Percentiles rank a stretch among this genome's conserved stretches.
These are phyloP conservation scores for Imbricaverruca yamaguchii DNA, from an alignment of 2,888 invertebrate genomes.

Conservation along the genomic window DNA sequence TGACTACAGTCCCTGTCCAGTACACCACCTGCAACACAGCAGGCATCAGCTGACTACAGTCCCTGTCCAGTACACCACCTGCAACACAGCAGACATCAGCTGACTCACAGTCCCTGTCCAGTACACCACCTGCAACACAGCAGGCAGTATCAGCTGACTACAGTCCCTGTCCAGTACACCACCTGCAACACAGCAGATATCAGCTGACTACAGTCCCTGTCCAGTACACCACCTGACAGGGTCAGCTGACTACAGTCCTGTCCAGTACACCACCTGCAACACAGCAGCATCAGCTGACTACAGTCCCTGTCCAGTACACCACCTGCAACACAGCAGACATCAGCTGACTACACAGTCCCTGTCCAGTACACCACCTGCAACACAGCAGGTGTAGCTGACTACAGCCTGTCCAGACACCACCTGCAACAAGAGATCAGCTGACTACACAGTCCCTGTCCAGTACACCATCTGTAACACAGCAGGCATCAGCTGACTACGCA, in stretches of 20 bases:
- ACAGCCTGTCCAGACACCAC: no score
- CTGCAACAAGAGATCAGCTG: conserved; percentile 23
- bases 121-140: conserved; percentile 54
- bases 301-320: conserved; percentile 91
- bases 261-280: conserved; percentile 58
- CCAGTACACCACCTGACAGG: no score
- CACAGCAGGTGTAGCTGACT: neutral
- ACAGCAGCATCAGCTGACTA: no score
- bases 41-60: no score
- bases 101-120: conserved; percentile 78
- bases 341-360: no score
- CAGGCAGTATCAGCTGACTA: no score
- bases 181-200: no score
- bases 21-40: conserved; percentile 25
- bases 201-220: no score
- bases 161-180: no score
- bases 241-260: conserved; percentile 54
- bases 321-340: conserved; percentile 38
- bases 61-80: no score
- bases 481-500: no score
- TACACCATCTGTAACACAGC: conserved; percentile 54
- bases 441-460: conserved; percentile 79
- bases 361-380: conserved; percentile 21
- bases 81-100: conserved; percentile 24
- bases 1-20: no score